These are phyloP conservation scores for Neoarius graeffei DNA, from an alignment of 2,113 vertebrate species.

Conservation along the genomic window DNA sequence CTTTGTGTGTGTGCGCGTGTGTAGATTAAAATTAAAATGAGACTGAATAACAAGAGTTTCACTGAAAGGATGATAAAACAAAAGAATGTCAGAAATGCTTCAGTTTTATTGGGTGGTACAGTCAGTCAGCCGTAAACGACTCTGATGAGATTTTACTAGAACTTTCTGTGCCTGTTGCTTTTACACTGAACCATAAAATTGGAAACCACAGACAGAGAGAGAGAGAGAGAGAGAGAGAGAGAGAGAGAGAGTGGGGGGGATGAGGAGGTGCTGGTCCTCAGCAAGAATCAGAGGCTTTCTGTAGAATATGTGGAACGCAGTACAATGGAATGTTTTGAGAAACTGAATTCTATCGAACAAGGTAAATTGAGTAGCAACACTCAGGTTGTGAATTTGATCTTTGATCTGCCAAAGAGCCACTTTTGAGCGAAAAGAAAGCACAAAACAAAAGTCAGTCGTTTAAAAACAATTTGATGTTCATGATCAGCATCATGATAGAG, in stretches of 20 bases:
- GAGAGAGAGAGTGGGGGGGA: too few relatives aligned
- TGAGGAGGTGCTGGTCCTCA: background rate
- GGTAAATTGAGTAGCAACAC: too few relatives aligned
- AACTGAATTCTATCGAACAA: background rate
- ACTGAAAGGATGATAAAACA: background rate
- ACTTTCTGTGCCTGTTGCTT: slow-evolving; percentile 5
- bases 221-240: too few relatives aligned
- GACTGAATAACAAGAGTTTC: background rate
- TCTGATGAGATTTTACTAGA: slow-evolving; percentile 18
- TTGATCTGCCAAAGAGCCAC: background rate
- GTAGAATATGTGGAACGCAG: background rate
- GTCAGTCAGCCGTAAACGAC: background rate
- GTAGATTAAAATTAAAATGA: background rate
- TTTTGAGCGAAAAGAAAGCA: background rate
- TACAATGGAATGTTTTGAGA: background rate
- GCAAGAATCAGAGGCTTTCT: background rate
- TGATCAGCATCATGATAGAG: background rate
- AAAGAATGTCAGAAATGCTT: background rate
- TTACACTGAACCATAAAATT: slow-evolving; percentile 7
- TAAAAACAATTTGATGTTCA: background rate
- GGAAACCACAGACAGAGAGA: background rate
- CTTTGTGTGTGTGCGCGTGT: background rate
- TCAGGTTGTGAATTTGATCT: background rate
- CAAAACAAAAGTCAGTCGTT: background rate
- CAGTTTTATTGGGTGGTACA: background rate